Evolutionary conservation across 2,113 vertebrate species (phyloP), one percentile per base, ranked within the genome.

Genomic region (Fulmarus glacialis): DNA sequence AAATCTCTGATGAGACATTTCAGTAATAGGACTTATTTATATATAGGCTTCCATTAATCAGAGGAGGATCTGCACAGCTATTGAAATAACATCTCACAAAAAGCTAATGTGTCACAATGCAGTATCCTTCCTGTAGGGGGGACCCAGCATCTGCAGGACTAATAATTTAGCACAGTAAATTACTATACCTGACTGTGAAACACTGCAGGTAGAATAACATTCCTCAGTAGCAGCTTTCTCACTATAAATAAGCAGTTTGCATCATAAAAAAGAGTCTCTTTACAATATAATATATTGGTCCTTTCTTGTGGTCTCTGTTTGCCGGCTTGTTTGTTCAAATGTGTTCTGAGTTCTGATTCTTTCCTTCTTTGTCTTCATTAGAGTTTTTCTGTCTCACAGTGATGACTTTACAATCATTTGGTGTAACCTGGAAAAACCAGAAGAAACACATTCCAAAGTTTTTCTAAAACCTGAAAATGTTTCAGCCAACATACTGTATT

Each of bases 41-140:
- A 91, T 87, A 75, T 30, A 89, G 38, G 52, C 26, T 97, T 97
- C 96, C 96, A 96, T 97, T 97, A 97, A 97, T 97, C 96, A 97
- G 91, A 96, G 48, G 84, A 95, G 58, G 64, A 93, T 84, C 66
- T 96, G 58, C 60, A 75, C 72, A 87, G 60, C 89, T 97, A 89
- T 88, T 95, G 95, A 97, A 98, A 93, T 71, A 96, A 90, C 70
- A 93, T 75, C 73, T 96, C 84, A 75, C 56, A 90, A 85, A 96
- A 97, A 95, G 66, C 55, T 78, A 87, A 70, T 60, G 38, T 95
- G 83, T 56, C 77, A 91, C 22, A 64, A 4, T 20, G 64, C 70
- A 81, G 60, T 75, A 96, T 93, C 48, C 81, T 79, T 96, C 74
- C 58, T 70, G 36, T 60, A 66, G 4, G 29, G 62, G 38, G 18